Evolutionary conservation across 2,888 invertebrate species (phyloP).

Genomic region (Oithona nana): DNA sequence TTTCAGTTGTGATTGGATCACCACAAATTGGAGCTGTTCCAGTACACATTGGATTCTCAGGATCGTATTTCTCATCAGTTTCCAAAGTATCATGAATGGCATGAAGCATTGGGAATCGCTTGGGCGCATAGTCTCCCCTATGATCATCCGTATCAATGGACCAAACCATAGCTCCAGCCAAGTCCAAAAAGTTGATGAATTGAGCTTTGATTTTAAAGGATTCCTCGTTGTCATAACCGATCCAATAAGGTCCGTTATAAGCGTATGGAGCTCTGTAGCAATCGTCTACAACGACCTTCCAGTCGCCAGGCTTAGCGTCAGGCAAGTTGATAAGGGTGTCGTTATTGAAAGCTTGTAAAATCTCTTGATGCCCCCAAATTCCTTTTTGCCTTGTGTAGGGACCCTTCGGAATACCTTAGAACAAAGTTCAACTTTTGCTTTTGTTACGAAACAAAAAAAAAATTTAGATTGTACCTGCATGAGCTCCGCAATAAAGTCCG

Average conservation of each 20-base stretch:
- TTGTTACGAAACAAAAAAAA: no score
- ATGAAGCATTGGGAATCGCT: not conserved
- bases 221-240: constrained; percentile 8
- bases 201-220: not conserved
- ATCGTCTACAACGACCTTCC: constrained; percentile 1
- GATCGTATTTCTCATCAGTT: not conserved
- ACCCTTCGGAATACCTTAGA: constrained; percentile 5
- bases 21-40: not conserved
- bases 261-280: constrained; percentile 9
- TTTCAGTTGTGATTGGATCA: not conserved
- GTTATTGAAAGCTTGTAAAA: constrained; percentile 6
- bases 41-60: not conserved
- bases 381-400: constrained; percentile 7
- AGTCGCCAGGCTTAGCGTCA: not conserved
- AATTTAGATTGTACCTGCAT: no score
- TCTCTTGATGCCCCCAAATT: constrained; percentile 4
- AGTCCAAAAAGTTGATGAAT: not conserved
- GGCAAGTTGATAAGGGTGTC: constrained; percentile 4
- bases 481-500: constrained; percentile 8
- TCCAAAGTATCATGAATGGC: not conserved
- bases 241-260: constrained; percentile 12
- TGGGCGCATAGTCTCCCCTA: not conserved
- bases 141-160: constrained; percentile 5
- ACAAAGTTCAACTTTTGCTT: no score
- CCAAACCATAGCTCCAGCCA: constrained; percentile 9